Percentiles rank a stretch among this genome's conserved stretches.
Evolutionary conservation across 1,140 invertebrate species (phyloP).

Genomic region (Camponotus pennsylvanicus): DNA sequence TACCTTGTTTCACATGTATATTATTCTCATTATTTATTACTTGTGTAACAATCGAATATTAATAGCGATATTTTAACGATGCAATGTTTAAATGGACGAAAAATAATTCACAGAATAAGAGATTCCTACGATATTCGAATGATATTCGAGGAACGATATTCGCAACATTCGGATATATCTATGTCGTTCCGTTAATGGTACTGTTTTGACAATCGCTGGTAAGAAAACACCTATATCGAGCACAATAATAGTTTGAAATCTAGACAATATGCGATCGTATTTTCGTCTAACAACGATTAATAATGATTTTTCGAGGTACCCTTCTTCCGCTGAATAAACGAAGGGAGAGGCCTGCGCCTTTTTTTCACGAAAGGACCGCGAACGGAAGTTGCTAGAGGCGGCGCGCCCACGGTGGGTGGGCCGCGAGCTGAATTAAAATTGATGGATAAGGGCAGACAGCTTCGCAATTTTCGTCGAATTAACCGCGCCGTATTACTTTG

Average conservation of each 20-base stretch:
- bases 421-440: slow-evolving; percentile 72
- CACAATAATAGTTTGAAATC: slow-evolving; percentile 1
- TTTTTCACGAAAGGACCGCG: slow-evolving; percentile 66
- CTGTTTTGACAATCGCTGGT: slow-evolving; percentile 49
- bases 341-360: slow-evolving; percentile 36
- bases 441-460: slow-evolving; percentile 70
- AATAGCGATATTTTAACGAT: no score
- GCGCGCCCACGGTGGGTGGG: slow-evolving; percentile 70
- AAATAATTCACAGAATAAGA: not conserved
- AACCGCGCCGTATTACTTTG: slow-evolving; percentile 58
- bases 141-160: not conserved
- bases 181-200: slow-evolving; percentile 61
- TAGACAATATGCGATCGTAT: slow-evolving; percentile 3
- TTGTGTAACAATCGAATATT: not conserved
- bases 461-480: slow-evolving; percentile 73
- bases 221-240: slow-evolving; percentile 74
- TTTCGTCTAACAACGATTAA: slow-evolving; percentile 74
- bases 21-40: not conserved
- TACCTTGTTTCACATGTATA: not conserved
- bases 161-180: not conserved
- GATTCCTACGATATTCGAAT: not conserved
- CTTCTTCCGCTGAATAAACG: slow-evolving; percentile 45
- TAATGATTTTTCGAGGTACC: slow-evolving; percentile 74
- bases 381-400: slow-evolving; percentile 71
- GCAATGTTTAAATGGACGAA: no score